These are phyloP conservation scores for Coptodon rendalli DNA, from an alignment of 2,113 vertebrate species.

Conservation along the genomic window DNA sequence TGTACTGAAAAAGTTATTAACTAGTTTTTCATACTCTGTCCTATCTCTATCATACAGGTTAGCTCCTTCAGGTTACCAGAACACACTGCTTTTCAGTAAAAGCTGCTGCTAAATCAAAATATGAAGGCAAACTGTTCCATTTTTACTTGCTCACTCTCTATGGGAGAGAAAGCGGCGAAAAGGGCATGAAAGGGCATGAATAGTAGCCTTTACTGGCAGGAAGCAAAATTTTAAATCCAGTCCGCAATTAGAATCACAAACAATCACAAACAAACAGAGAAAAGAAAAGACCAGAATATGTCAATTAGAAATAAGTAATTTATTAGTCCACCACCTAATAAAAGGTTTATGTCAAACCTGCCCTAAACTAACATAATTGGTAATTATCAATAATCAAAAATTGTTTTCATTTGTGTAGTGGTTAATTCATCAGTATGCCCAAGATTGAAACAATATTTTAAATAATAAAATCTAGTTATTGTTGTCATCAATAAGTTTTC, in stretches of 20 bases:
- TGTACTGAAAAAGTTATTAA: not conserved
- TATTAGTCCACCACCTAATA: not conserved
- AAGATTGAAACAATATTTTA: not conserved
- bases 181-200: not conserved
- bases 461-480: not conserved
- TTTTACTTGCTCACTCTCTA: not conserved
- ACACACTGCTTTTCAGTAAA: not conserved
- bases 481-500: not conserved
- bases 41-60: not conserved
- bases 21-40: not conserved
- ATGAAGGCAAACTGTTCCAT: not conserved
- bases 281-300: not conserved
- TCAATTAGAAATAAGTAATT: not conserved
- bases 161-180: not conserved
- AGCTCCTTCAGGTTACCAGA: not conserved
- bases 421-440: not conserved
- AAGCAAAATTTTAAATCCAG: not conserved
- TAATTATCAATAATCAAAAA: not conserved
- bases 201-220: not conserved
- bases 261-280: not conserved
- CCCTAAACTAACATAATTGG: not conserved
- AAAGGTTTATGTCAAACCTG: not conserved
- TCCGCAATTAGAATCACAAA: not conserved
- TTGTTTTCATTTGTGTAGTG: not conserved
- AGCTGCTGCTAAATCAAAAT: not conserved